phyloP scores from a whole-genome alignment of 2,797 vertebrate genomes.

The Odontamblyopus rebecca region DNA sequence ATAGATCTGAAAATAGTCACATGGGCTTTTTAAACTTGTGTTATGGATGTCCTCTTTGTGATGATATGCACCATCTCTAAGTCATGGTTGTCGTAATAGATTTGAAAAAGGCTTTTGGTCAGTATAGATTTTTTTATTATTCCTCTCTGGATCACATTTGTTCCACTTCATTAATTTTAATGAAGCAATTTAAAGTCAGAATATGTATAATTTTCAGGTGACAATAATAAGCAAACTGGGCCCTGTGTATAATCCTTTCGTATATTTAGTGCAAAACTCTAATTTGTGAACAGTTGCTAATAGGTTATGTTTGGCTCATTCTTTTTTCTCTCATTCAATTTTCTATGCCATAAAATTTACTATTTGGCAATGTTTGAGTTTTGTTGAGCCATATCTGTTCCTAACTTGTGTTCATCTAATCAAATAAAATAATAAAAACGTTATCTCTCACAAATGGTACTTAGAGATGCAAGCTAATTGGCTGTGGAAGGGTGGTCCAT shows the following conservation, averaged over 20 bases:
- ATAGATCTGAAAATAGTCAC: no score
- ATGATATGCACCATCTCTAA: neutral
- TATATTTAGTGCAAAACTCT: neutral
- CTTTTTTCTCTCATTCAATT: neutral
- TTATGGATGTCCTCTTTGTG: neutral
- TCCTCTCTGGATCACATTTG: slow-evolving; percentile 7
- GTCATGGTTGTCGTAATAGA: neutral
- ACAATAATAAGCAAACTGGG: slow-evolving; percentile 8
- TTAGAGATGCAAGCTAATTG: no score
- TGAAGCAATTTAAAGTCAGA: slow-evolving; percentile 6
- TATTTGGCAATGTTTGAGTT: no score
- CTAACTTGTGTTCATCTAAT: no score
- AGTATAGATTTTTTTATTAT: slow-evolving; percentile 7
- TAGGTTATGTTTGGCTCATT: neutral
- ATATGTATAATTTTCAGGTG: slow-evolving; percentile 11
- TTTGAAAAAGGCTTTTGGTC: slow-evolving; percentile 5
- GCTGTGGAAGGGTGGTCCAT: no score
- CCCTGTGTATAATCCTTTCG: neutral
- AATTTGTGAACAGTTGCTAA: neutral
- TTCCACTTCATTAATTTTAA: slow-evolving; percentile 12
- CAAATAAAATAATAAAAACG: no score
- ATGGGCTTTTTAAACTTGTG: neutral
- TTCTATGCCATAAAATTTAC: no score
- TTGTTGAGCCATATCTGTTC: no score
- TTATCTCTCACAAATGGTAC: no score